Evolutionary conservation across 2,888 invertebrate genomes (phyloP).

Genomic region (Napeogenes inachia): DNA sequence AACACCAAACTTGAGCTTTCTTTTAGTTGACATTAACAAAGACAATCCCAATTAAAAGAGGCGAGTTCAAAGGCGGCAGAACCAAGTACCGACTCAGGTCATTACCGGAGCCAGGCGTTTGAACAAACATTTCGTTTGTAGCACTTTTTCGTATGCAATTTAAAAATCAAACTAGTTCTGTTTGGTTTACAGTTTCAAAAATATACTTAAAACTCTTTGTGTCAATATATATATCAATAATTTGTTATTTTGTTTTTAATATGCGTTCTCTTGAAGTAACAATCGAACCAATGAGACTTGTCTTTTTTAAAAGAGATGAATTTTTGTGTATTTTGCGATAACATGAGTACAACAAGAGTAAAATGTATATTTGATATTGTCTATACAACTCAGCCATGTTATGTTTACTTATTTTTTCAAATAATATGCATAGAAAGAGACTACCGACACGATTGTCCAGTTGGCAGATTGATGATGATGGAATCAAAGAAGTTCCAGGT

Average conservation of each 20-base stretch:
- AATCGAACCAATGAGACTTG: too few species aligned
- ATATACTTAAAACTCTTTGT: neutral
- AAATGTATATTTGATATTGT: too few species aligned
- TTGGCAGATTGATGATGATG: too few species aligned
- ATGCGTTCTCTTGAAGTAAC: too few species aligned
- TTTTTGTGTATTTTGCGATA: too few species aligned
- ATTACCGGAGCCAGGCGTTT: conserved; percentile 15
- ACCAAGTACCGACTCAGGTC: conserved; percentile 16
- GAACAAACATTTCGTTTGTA: conserved; percentile 2
- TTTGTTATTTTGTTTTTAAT: too few species aligned
- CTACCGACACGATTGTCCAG: neutral
- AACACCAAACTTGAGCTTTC: neutral
- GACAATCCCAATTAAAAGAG: conserved; percentile 30
- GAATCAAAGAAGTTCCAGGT: too few species aligned
- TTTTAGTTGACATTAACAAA: conserved; percentile 18
- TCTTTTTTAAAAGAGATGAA: too few species aligned
- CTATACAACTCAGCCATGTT: too few species aligned
- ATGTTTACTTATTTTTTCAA: too few species aligned
- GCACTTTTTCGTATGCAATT: conserved; percentile 1
- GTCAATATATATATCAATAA: too few species aligned
- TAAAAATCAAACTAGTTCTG: conserved; percentile 3
- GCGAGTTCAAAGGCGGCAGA: conserved; percentile 14
- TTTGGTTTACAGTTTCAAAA: neutral
- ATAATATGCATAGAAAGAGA: neutral
- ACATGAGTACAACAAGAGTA: too few species aligned